These are phyloP conservation scores for Omphaloscelis lunosa DNA, from an alignment of 2,888 invertebrate genomes.

Conservation along the genomic window DNA sequence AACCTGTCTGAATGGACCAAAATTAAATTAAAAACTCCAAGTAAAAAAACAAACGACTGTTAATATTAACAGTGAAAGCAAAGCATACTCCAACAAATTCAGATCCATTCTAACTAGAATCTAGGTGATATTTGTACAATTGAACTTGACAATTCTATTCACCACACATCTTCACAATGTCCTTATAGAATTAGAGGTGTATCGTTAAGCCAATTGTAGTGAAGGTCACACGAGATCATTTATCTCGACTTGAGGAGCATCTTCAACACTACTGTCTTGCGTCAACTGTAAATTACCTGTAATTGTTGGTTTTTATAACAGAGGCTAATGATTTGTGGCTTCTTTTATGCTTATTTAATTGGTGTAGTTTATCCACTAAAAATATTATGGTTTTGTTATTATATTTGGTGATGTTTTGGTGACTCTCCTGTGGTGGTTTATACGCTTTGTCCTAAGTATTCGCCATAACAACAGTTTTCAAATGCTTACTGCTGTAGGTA, in stretches of 20 bases:
- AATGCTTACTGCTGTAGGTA: neutral
- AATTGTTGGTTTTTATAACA: slow-evolving; percentile 52
- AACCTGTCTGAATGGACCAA: neutral
- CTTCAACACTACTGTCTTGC: slow-evolving; percentile 29
- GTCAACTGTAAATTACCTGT: slow-evolving; percentile 46
- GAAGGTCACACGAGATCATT: slow-evolving; percentile 58
- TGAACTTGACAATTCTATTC: slow-evolving; percentile 15
- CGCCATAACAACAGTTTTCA: neutral
- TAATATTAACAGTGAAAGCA: no score
- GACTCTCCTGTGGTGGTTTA: neutral
- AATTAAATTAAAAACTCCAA: neutral
- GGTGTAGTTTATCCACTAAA: slow-evolving; percentile 1
- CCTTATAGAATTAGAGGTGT: neutral
- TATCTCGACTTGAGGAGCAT: slow-evolving; percentile 42
- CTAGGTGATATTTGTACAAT: slow-evolving; percentile 3
- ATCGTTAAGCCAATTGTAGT: slow-evolving; percentile 50
- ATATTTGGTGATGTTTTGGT: neutral
- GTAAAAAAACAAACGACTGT: neutral
- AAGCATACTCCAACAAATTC: neutral
- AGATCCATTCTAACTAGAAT: neutral
- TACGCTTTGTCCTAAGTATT: neutral
- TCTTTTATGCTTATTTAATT: slow-evolving; percentile 31
- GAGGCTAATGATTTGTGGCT: slow-evolving; percentile 19
- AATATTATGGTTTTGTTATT: neutral
- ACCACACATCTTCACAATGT: slow-evolving; percentile 1